Evolutionary conservation across 1,140 invertebrate genomes (phyloP), one percentile per base, ranked within the genome.

Genomic region (Drosophila ficusphila): DNA sequence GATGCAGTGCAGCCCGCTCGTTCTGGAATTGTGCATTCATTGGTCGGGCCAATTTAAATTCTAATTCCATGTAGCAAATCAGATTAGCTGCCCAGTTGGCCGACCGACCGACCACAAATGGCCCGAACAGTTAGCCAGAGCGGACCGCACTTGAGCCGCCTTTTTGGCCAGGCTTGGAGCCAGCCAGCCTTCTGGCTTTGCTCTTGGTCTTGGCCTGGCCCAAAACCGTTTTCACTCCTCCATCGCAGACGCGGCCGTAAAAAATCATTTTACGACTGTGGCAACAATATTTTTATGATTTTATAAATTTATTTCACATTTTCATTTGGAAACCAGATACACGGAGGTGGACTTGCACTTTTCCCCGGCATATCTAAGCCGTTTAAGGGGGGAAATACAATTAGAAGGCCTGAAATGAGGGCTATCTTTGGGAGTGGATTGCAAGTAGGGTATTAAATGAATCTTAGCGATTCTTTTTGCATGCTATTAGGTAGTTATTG

Each of bases 21-120:
- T 69, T 67, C 68, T 70, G 57, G 36, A 79, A 60, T 76, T 81
- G 57, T 61, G 57, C 77, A 76, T 72, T 78, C 48, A 60, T 47
- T 53, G 53, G 64, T 39, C 42, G 21, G 61, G 49, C 42, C 79
- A 83, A 83, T 83, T 83, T 83, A 86, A 83, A 83, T 83, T 83
- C 79, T 83, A 83, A 83, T 83, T 83, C 65, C 79, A 86, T 79
- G 79, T 71, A 72, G 69, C 79, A 83, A 83, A 83, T 83, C 79
- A 86, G 79, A 83, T 83, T 83, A 85, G 79, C 76, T 78, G 54
- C 58, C 49, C 57, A 38, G 56, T 49, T 42, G 57, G 31, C 65
- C 18, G 29, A 33, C 27, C 38, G n/a, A 33, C 27, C 16, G 56
- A 79, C 36, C 38, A 57, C 64, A 71, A 64, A 58, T 83, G 64